phyloP scores from a whole-genome alignment of 2,888 invertebrate genomes.

The Norana najaformis region DNA sequence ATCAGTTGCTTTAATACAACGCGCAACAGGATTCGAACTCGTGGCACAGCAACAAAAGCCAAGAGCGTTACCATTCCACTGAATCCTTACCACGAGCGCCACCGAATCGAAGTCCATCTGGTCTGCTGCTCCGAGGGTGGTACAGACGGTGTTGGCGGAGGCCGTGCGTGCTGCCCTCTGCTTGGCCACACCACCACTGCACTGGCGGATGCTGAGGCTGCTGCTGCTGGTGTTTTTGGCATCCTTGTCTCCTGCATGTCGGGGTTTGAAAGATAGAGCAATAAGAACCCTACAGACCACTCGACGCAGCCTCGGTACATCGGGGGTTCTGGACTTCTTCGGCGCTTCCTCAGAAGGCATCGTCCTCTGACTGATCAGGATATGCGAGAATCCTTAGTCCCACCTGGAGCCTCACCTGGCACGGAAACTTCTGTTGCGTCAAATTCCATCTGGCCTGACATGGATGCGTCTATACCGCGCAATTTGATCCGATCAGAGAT shows the following conservation, averaged over 20 bases:
- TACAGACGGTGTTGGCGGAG: conserved; percentile 8
- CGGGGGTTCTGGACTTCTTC: neutral
- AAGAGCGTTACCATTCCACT: no score
- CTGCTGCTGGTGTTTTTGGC: neutral
- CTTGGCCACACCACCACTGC: neutral
- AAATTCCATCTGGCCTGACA: neutral
- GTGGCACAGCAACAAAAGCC: no score
- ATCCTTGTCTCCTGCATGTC: neutral
- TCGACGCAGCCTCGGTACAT: conserved; percentile 21
- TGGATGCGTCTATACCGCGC: neutral
- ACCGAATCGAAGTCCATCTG: neutral
- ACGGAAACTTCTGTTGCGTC: neutral
- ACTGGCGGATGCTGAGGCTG: neutral
- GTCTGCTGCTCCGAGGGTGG: neutral
- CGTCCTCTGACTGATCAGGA: neutral
- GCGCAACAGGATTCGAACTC: no score
- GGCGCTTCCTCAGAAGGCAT: neutral
- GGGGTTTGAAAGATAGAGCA: conserved; percentile 36
- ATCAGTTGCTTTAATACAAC: no score
- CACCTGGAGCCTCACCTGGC: neutral
- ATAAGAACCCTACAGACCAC: conserved; percentile 35
- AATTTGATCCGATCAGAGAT: neutral
- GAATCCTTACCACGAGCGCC: neutral
- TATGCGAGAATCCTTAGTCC: neutral
- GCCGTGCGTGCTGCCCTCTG: neutral